Percentiles rank a stretch among this genome's conserved stretches.
These are phyloP conservation scores for Drymodes brunneopygia DNA, from an alignment of 2,113 vertebrate species.

Conservation along the genomic window DNA sequence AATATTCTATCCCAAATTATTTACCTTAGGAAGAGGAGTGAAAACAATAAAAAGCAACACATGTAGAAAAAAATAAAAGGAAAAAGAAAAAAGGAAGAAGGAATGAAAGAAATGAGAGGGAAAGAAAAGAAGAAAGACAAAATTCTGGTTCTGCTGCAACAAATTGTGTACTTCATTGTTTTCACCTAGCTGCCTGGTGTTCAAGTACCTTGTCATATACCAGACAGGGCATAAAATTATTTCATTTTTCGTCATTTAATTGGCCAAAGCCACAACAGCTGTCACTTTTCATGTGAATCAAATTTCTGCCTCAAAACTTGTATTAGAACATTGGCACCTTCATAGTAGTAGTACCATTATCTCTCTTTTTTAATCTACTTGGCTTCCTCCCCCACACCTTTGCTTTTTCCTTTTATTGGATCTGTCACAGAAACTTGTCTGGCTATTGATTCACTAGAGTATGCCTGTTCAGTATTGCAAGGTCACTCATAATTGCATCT, in stretches of 20 bases:
- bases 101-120: too few species aligned
- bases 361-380: conserved; percentile 1
- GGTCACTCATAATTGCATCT: conserved; percentile 53
- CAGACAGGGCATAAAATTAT: conserved; percentile 19
- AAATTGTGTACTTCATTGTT: not conserved
- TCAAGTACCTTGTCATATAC: not conserved
- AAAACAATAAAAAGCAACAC: not conserved
- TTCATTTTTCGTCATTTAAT: conserved; percentile 12
- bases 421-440: conserved; percentile 16
- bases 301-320: conserved; percentile 30
- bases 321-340: not conserved
- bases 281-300: conserved; percentile 35
- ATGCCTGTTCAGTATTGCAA: conserved; percentile 32
- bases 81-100: too few species aligned
- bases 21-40: not conserved
- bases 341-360: not conserved
- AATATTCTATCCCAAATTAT: not conserved
- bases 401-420: conserved; percentile 15
- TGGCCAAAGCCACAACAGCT: conserved; percentile 26
- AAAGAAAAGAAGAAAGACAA: not conserved
- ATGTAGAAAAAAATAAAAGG: accelerated
- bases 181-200: not conserved
- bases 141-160: not conserved
- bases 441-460: conserved; percentile 44
- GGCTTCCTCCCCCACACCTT: not conserved